phyloP scores from a whole-genome alignment of 37 sponge, comb jelly and placozoan species.

The Halichondria panicea region DNA sequence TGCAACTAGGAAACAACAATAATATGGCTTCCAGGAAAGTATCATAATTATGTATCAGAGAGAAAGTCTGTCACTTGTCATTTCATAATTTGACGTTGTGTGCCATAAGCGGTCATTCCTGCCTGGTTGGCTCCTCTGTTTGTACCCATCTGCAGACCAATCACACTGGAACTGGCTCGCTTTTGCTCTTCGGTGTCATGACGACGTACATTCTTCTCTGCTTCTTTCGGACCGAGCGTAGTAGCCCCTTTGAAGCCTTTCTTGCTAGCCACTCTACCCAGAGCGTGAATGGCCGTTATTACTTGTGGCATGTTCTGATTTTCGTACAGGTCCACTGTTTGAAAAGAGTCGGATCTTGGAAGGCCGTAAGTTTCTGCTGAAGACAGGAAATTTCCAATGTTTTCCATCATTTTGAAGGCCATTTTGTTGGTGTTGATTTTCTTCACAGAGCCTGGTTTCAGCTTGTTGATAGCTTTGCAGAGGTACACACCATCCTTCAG shows the following conservation, averaged over 20 bases:
- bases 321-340: constrained; percentile 96
- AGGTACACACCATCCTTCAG: constrained; percentile 79
- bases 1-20: too few relatives aligned
- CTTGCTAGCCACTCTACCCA: constrained; percentile 60
- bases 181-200: constrained; percentile 67
- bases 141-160: constrained; percentile 92
- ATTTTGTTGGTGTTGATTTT: constrained; percentile 80
- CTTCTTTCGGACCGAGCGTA: constrained; percentile 83
- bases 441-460: constrained; percentile 73
- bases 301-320: constrained; percentile 86
- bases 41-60: too few relatives aligned
- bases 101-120: constrained; percentile 80
- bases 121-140: constrained; percentile 91
- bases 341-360: constrained; percentile 78
- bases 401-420: constrained; percentile 99
- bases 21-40: too few relatives aligned
- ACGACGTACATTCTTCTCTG: constrained; percentile 52
- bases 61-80: too few relatives aligned
- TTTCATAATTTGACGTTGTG: constrained; percentile 47
- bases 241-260: constrained; percentile 37
- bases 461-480: constrained; percentile 81
- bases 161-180: constrained; percentile 60
- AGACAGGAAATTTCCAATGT: constrained; percentile 84
- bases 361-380: constrained; percentile 72
- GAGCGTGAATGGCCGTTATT: constrained; percentile 54